phyloP scores from a whole-genome alignment of 2,888 invertebrate species.

The Spodoptera picta region DNA sequence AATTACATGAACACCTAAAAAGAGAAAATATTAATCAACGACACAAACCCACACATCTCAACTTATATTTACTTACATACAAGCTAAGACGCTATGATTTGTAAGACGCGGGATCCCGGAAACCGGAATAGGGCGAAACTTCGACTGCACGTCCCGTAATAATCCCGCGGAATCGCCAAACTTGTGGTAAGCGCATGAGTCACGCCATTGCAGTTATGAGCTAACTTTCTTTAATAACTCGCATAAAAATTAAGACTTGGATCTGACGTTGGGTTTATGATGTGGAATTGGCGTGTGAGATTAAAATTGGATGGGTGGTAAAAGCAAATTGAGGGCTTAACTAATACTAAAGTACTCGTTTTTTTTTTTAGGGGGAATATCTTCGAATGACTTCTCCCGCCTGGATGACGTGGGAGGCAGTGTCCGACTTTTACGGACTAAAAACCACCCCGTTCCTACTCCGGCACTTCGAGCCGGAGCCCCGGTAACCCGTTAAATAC shows the following conservation, averaged over 20 bases:
- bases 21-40: neutral
- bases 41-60: slow-evolving; percentile 16
- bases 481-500: no score
- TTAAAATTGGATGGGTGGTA: neutral
- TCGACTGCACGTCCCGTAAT: slow-evolving; percentile 38
- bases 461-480: no score
- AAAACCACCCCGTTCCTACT: no score
- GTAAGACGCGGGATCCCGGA: slow-evolving; percentile 23
- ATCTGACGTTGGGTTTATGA: slow-evolving; percentile 6
- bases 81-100: slow-evolving; percentile 41
- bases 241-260: slow-evolving; percentile 57
- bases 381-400: no score
- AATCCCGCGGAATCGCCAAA: slow-evolving; percentile 59
- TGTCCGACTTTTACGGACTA: no score
- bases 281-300: slow-evolving; percentile 18
- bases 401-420: no score
- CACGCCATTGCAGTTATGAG: slow-evolving; percentile 61
- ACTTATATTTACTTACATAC: slow-evolving; percentile 44
- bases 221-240: slow-evolving; percentile 64
- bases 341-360: no score
- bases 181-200: slow-evolving; percentile 55
- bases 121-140: slow-evolving; percentile 43
- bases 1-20: neutral
- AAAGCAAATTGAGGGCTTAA: neutral
- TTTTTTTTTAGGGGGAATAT: no score